A percentile compares a stretch with the other conserved stretches of the same genome.
These are phyloP conservation scores for Adineta ricciae DNA, from an alignment of 2,888 invertebrate species.

Conservation along the genomic window DNA sequence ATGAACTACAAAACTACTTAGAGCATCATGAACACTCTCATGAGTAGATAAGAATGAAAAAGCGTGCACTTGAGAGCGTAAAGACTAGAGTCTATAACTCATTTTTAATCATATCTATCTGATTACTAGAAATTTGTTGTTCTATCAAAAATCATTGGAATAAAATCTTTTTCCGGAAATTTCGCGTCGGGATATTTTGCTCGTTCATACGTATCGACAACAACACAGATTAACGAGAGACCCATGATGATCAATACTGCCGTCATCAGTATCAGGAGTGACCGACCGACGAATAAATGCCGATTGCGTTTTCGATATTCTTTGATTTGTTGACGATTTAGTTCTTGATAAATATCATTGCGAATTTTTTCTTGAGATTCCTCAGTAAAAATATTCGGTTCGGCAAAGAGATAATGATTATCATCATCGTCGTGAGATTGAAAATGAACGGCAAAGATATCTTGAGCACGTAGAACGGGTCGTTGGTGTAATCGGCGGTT, in stretches of 20 bases:
- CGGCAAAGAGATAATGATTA: not conserved
- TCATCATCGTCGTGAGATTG: not conserved
- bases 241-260: not conserved
- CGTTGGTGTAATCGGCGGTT: not conserved
- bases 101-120: not conserved
- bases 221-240: not conserved
- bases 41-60: too few relatives aligned
- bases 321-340: not conserved
- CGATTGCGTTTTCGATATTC: not conserved
- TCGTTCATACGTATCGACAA: not conserved
- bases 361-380: not conserved
- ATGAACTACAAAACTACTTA: too few relatives aligned
- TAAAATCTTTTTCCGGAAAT: not conserved
- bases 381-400: not conserved
- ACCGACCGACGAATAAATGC: not conserved
- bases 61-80: not conserved
- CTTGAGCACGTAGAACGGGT: not conserved
- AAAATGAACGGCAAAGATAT: constrained; percentile 10
- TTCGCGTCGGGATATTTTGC: not conserved
- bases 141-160: not conserved
- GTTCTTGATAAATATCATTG: not conserved
- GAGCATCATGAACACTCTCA: too few relatives aligned
- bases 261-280: not conserved
- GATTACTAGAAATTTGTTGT: not conserved
- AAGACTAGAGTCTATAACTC: not conserved